Percentiles rank a stretch among this genome's conserved stretches.
These are phyloP conservation scores for Quadroppia sp. DNA, from an alignment of 2,888 invertebrate species.

Conservation along the genomic window DNA sequence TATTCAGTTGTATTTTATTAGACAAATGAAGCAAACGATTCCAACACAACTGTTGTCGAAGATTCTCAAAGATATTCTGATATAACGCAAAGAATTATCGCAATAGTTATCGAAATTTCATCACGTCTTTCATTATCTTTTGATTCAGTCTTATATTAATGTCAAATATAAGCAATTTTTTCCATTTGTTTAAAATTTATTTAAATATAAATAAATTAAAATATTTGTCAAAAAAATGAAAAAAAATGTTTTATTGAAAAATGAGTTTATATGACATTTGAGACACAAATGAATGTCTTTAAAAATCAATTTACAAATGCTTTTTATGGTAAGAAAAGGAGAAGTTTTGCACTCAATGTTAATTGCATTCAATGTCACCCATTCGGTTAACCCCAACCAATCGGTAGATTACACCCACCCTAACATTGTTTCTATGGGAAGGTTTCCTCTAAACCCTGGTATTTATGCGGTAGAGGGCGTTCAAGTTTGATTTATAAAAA, in stretches of 20 bases:
- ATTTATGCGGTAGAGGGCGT: no score
- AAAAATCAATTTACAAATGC: slow-evolving; percentile 17
- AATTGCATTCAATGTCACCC: no score
- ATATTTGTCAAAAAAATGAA: no score
- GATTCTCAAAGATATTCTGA: neutral
- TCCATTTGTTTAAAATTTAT: no score
- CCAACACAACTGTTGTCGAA: neutral
- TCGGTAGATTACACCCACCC: no score
- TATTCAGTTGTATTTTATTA: neutral
- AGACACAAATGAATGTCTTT: slow-evolving; percentile 27
- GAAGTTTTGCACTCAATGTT: neutral
- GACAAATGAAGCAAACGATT: neutral
- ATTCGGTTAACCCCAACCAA: no score
- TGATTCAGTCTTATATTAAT: slow-evolving; percentile 52
- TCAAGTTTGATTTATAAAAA: no score
- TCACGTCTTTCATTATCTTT: slow-evolving; percentile 51
- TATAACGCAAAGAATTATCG: slow-evolving; percentile 48
- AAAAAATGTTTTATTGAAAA: neutral
- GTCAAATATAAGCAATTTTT: slow-evolving; percentile 43
- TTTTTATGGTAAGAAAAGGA: neutral
- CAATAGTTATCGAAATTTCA: slow-evolving; percentile 49
- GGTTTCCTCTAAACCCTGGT: no score
- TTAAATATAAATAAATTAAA: no score
- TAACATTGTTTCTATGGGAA: no score
- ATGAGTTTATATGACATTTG: slow-evolving; percentile 22